Base-by-base conservation (phyloP, 1,140 invertebrate genomes). In the Lordiphosa stackelbergi region DNA sequence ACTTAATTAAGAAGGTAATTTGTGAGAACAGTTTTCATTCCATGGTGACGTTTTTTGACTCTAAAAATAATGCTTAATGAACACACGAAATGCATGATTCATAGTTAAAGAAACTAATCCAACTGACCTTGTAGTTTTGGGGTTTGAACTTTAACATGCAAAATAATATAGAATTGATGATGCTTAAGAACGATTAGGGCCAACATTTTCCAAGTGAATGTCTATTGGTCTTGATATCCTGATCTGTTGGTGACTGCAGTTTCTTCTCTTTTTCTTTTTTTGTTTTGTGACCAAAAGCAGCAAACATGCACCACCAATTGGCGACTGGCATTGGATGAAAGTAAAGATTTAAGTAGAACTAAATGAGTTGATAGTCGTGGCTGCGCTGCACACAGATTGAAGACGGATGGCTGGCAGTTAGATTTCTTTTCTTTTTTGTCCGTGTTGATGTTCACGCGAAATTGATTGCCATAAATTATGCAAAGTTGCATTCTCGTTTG, bases 391-490 rank as follows among this genome's bases (percentile, higher is more conserved):
- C 36, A 12, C 6, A 51, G 22, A 38, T 36, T 37, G 31, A 12
- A 16, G 16, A 35, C 12, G 28, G 12, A 62, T 45, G 34, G 63
- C 46, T 45, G 35, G 46, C 58, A 66, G 68, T 68, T 68, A 64
- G 59, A 46, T 66, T 57, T 57, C 38, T 66, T 51, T 31, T 42
- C 13, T 16, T n/a, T 54, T 54, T 36, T 59, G 53, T 46, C 42
- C 49, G 54, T 71, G 68, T 61, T 61, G 52, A 45, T 69, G 59
- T 69, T 73, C 70, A 69, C 58, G 64, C 65, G 58, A 73, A 73
- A 57, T 73, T 63, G 70, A 68, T 69, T 73, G 70, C 70, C 69
- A 71, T 73, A 68, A 73, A 73, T 69, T 68, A 73, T 73, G 59
- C 70, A 63, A 63, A 58, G 70, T 68, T 73, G 63, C 45, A 73